phyloP scores from a whole-genome alignment of 2,113 vertebrate species.

The Peucedramus taeniatus region DNA sequence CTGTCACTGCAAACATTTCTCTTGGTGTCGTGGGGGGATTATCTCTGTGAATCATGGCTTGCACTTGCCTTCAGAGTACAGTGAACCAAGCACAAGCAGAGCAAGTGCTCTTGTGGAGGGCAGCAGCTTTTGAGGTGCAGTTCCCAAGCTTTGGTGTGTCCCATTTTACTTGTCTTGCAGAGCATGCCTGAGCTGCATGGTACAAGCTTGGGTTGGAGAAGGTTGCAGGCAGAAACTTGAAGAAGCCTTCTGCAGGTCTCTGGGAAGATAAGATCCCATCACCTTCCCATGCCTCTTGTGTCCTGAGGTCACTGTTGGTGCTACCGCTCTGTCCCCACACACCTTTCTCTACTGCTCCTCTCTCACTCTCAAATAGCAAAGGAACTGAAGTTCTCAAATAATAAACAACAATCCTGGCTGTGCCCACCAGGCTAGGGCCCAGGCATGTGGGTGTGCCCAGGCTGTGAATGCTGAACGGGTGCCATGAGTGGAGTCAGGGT shows the following conservation, averaged over 20 bases:
- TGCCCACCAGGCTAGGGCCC: rapidly evolving
- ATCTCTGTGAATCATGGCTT: not conserved
- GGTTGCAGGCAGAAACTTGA: not conserved
- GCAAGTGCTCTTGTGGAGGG: not conserved
- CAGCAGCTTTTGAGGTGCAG: not conserved
- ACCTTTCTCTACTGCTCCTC: not conserved
- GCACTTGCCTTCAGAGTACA: not conserved
- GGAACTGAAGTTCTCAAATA: not conserved
- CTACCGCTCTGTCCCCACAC: not conserved
- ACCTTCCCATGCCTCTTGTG: rapidly evolving
- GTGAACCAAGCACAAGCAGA: not conserved
- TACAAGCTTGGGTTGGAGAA: not conserved
- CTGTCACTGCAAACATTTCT: not conserved
- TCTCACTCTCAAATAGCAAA: not conserved
- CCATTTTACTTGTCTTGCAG: rapidly evolving
- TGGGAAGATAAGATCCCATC: not conserved
- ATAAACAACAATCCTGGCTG: not conserved
- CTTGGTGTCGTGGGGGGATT: not conserved
- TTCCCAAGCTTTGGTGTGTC: not conserved
- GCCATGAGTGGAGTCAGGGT: rapidly evolving
- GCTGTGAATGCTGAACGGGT: rapidly evolving
- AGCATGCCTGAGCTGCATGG: rapidly evolving
- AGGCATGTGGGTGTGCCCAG: rapidly evolving
- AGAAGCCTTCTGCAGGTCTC: not conserved
- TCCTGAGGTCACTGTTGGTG: not conserved